Conservation (phyloP, 2,888 invertebrate genomes). For the Volucella inanis region DNA sequence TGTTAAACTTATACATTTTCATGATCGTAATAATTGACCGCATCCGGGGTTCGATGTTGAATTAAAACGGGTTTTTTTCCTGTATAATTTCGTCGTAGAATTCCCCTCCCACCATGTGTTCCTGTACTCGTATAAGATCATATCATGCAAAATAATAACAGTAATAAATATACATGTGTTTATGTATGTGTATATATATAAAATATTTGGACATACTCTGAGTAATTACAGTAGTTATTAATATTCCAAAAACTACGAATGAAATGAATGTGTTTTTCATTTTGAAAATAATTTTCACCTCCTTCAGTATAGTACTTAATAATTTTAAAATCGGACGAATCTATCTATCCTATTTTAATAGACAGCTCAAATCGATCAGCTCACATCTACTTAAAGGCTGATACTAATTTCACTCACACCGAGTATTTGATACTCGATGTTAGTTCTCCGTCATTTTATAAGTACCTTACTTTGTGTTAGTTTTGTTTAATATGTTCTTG, state of each 20-base stretch:
- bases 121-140: constrained; percentile 76
- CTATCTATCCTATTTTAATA: constrained; percentile 59
- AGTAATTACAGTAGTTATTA: constrained; percentile 61
- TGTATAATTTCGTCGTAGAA: constrained; percentile 82
- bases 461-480: constrained; percentile 40
- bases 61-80: constrained; percentile 82
- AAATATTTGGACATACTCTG: constrained; percentile 77
- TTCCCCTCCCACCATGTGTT: constrained; percentile 81
- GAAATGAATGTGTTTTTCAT: constrained; percentile 61
- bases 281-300: constrained; percentile 35
- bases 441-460: constrained; percentile 40
- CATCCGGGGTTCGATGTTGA: constrained; percentile 93
- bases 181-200: neutral
- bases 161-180: neutral
- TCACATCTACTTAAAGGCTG: constrained; percentile 72
- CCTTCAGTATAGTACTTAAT: constrained; percentile 1
- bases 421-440: constrained; percentile 57
- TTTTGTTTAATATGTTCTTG: constrained; percentile 38
- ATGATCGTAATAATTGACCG: constrained; percentile 95
- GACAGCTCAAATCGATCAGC: constrained; percentile 65
- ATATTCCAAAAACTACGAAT: constrained; percentile 47
- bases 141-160: constrained; percentile 17
- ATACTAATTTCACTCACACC: constrained; percentile 69
- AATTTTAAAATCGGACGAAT: constrained; percentile 21
- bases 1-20: constrained; percentile 87